Percentiles rank a stretch among this genome's conserved stretches.
These are phyloP conservation scores for Hoplodrina ambigua DNA, from an alignment of 2,888 invertebrate species.

Conservation along the genomic window DNA sequence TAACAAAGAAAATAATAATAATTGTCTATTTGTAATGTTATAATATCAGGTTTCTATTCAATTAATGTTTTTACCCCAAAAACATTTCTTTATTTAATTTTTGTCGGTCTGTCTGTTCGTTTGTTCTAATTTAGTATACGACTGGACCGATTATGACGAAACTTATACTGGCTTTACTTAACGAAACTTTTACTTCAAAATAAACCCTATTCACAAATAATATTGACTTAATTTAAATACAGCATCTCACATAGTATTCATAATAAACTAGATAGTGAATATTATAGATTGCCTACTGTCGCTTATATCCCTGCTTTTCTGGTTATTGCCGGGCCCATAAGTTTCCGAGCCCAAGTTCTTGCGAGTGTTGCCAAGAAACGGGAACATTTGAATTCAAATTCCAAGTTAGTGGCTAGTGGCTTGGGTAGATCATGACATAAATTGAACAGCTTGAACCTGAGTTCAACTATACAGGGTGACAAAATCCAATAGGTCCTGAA, in stretches of 20 bases:
- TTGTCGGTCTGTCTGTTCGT: too few relatives aligned
- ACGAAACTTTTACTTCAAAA: too few relatives aligned
- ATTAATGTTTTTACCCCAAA: too few relatives aligned
- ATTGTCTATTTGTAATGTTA: too few relatives aligned
- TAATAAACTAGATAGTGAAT: neutral
- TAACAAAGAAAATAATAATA: too few relatives aligned
- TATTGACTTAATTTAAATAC: neutral
- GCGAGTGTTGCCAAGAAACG: conserved; percentile 12
- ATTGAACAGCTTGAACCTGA: conserved; percentile 4
- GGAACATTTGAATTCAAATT: conserved; percentile 42
- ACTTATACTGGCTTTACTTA: too few relatives aligned
- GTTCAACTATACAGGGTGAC: neutral
- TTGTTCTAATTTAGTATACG: too few relatives aligned
- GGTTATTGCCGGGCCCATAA: conserved; percentile 28
- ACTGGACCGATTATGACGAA: too few relatives aligned
- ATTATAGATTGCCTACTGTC: neutral
- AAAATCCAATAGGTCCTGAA: too few relatives aligned
- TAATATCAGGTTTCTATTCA: too few relatives aligned
- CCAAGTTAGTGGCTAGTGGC: conserved; percentile 36
- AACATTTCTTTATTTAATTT: too few relatives aligned
- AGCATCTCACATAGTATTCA: neutral
- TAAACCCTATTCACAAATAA: too few relatives aligned
- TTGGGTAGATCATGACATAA: conserved; percentile 21
- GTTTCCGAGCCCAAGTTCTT: conserved; percentile 34
- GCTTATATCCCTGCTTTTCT: conserved; percentile 12